phyloP scores from a whole-genome alignment of 2,797 vertebrate species.

The Erethizon dorsatum region DNA sequence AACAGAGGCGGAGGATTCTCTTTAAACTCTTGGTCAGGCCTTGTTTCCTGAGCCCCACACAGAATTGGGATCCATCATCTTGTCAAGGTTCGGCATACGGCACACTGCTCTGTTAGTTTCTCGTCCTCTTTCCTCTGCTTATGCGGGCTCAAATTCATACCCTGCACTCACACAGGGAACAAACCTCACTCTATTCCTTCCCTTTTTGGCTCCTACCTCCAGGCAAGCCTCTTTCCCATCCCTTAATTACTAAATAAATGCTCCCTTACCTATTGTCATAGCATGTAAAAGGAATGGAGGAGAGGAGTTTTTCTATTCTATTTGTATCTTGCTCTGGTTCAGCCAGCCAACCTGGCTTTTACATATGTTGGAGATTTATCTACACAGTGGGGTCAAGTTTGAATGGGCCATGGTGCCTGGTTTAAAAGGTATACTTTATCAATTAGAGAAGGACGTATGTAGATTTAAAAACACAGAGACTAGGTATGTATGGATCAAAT shows the following conservation, averaged over 20 bases:
- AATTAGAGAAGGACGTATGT: background rate
- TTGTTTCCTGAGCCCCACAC: background rate
- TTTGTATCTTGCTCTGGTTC: background rate
- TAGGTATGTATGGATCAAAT: background rate
- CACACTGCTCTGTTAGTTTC: background rate
- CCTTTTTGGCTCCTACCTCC: background rate
- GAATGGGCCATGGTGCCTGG: background rate
- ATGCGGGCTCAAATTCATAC: background rate
- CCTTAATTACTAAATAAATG: background rate
- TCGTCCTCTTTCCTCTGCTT: background rate
- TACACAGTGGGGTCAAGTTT: background rate
- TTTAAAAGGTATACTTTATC: background rate
- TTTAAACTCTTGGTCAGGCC: background rate
- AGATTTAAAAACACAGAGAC: constrained; percentile 2
- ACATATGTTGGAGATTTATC: constrained; percentile 31
- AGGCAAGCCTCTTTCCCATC: background rate
- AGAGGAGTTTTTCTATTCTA: background rate
- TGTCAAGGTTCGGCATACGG: background rate
- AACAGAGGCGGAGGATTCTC: background rate
- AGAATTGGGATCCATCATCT: background rate
- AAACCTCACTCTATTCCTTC: background rate
- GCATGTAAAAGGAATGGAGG: background rate
- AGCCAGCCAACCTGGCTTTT: background rate
- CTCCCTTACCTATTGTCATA: background rate
- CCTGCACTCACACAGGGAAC: background rate